Evolutionary conservation across 2,113 vertebrate species (phyloP).

Genomic region (Sorex araneus): DNA sequence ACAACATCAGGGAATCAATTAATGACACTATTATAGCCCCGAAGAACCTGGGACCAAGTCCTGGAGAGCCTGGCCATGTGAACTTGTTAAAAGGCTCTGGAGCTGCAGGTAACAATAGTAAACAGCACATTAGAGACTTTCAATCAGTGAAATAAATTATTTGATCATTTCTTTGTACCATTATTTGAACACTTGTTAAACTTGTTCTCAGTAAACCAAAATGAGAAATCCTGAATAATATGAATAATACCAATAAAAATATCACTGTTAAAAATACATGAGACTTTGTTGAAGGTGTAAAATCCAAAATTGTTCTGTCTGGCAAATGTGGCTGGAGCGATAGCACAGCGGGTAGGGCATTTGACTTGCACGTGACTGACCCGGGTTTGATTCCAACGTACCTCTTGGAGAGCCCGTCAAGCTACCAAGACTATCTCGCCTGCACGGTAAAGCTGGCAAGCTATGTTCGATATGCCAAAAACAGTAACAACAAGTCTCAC

Average conservation of each 20-base stretch:
- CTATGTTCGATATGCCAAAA: too few species aligned
- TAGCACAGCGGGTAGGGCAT: too few species aligned
- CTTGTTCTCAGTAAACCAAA: conserved; percentile 58
- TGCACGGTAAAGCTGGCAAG: too few species aligned
- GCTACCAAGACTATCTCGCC: too few species aligned
- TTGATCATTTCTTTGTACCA: not conserved
- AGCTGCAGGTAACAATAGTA: not conserved
- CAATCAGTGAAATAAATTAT: not conserved
- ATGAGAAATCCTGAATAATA: conserved; percentile 40
- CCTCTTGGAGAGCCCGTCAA: too few species aligned
- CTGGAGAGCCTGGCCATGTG: rapidly evolving
- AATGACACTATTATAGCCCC: conserved; percentile 53
- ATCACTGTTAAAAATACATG: conserved; percentile 3
- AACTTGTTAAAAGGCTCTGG: not conserved
- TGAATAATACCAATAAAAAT: conserved; percentile 31
- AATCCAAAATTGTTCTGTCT: conserved; percentile 45
- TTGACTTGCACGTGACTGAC: too few species aligned
- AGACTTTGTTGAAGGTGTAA: conserved; percentile 51
- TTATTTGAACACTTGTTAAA: conserved; percentile 40
- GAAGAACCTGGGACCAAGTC: rapidly evolving
- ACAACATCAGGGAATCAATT: not conserved
- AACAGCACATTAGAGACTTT: not conserved
- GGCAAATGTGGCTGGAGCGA: too few species aligned
- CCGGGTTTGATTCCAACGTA: too few species aligned
- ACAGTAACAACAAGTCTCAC: too few species aligned